Evolutionary conservation across 2,113 vertebrate species (phyloP), one percentile per base, ranked within the genome.

Genomic region (Lophius piscatorius): DNA sequence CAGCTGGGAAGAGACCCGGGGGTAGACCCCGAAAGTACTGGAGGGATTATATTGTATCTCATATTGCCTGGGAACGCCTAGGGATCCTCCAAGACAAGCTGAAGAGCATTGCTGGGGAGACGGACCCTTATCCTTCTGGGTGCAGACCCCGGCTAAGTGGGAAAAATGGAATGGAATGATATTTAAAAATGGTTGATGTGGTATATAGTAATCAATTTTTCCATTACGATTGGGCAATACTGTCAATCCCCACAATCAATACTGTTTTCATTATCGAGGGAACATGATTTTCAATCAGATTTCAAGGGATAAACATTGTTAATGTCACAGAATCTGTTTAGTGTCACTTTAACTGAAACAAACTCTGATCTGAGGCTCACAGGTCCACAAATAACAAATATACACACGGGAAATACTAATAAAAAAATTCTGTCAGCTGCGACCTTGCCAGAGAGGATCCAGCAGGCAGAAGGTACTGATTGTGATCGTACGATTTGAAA

Each of bases 401-500:
- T n/a, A n/a, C n/a, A 20, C 20, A 39, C 28, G 44, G 56, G 2
- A 63, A 57, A 23, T 39, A 34, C 45, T 2, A 6, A 70, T 21
- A 46, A 59, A 71, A 49, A 34, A 51, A 54, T 64, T 59, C 14
- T 65, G 16, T 67, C 28, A 23, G 35, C 5, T 2, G 11, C 80
- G 75, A 81, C 77, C 26, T 28, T 28, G 5, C 26, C 26, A 28
- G 26, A n/a, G n/a, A n/a, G n/a, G n/a, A n/a, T n/a, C n/a, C 26
- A 28, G 26, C 9, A 28, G 9, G 5, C 9, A 28, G 5, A 28
- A 5, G 26, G n/a, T n/a, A 28, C 26, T 28, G 26, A 1, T 28
- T 28, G 26, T 28, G 26, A 28, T 28, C 26, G 9, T n/a, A n/a
- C n/a, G 42, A 29, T 39, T 62, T 62, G 8, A 48, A 68, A 52